These are phyloP conservation scores for Benitochromis conjunctus DNA, from an alignment of 2,113 vertebrate species.

Conservation along the genomic window DNA sequence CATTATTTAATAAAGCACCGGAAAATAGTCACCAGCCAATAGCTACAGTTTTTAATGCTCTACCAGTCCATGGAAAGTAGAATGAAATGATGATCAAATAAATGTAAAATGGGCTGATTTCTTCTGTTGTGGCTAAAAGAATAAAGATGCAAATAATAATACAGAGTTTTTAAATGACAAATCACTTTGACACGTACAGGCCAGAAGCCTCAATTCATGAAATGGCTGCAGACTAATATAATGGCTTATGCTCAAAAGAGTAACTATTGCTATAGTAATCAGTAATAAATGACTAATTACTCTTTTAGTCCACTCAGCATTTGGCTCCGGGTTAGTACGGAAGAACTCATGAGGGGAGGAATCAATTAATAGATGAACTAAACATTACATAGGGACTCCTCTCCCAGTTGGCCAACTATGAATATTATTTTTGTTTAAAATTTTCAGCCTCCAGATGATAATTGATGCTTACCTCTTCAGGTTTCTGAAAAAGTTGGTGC, in stretches of 20 bases:
- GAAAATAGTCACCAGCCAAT: neutral
- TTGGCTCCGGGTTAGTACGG: neutral
- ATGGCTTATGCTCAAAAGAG: neutral
- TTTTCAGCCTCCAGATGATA: neutral
- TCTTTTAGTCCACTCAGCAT: neutral
- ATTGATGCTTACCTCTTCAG: neutral
- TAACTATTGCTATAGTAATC: neutral
- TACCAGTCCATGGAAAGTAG: neutral
- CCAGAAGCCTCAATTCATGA: neutral
- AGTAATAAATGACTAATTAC: neutral
- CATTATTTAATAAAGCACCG: neutral
- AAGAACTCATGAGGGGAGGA: neutral
- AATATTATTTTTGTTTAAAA: neutral
- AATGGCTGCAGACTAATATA: neutral
- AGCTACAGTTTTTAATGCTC: neutral
- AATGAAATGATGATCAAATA: neutral
- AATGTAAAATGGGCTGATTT: neutral
- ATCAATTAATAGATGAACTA: neutral
- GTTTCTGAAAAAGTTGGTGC: too few relatives aligned
- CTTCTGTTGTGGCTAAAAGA: neutral
- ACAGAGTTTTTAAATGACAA: neutral
- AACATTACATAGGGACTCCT: neutral
- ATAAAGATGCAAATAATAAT: neutral
- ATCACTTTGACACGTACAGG: neutral
- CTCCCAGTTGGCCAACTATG: neutral